Conservation (phyloP, 2,888 invertebrate genomes). For the Eupithecia inturbata region DNA sequence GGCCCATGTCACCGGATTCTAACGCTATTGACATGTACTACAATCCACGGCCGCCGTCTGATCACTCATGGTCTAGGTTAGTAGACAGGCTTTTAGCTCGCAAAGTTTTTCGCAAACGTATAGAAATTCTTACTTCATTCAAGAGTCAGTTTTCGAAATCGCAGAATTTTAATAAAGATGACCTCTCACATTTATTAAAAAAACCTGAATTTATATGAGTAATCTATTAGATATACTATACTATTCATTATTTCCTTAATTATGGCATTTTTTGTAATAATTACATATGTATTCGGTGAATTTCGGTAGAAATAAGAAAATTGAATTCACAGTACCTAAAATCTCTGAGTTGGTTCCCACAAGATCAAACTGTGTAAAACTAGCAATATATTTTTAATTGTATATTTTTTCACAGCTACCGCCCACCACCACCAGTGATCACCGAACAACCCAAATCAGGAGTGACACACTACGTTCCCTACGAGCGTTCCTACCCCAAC, state of each 20-base stretch:
- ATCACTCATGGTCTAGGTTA: conserved; percentile 82
- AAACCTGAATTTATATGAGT: too few species aligned
- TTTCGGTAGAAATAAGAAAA: neutral
- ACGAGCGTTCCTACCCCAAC: conserved; percentile 93
- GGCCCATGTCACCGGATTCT: conserved; percentile 88
- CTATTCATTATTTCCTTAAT: too few species aligned
- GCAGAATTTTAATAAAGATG: too few species aligned
- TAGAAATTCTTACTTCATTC: too few species aligned
- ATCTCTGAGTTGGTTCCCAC: neutral
- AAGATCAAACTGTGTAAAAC: neutral
- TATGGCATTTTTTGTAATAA: too few species aligned
- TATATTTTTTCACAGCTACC: conserved; percentile 78
- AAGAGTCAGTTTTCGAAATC: too few species aligned
- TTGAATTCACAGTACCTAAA: neutral
- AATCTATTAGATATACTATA: too few species aligned
- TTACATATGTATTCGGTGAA: neutral
- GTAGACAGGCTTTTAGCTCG: too few species aligned
- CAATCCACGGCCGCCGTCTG: conserved; percentile 89
- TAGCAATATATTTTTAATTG: neutral
- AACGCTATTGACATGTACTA: conserved; percentile 90
- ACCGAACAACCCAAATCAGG: conserved; percentile 94
- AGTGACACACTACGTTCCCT: conserved; percentile 92
- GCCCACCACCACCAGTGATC: conserved; percentile 94
- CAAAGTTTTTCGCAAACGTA: too few species aligned
- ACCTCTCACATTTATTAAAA: too few species aligned